A percentile compares a stretch with the other conserved stretches of the same genome.
Conservation (phyloP, 2,113 vertebrate genomes). For the Cyanoramphus novaezelandiae region DNA sequence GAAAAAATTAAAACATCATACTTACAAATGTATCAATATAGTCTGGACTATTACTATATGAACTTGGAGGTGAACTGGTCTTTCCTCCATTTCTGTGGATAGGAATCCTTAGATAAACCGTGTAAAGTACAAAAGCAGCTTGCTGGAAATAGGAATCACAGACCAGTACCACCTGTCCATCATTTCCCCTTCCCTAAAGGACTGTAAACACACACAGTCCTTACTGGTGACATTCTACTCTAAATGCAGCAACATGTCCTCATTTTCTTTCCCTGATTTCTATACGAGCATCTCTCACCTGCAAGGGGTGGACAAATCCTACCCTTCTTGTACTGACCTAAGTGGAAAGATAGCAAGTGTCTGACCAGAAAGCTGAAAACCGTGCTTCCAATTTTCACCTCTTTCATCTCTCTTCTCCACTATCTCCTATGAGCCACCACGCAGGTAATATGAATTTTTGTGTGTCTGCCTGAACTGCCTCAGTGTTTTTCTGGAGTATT, state of each 20-base stretch:
- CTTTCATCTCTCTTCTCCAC: background rate
- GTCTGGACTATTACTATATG: background rate
- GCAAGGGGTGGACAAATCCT: background rate
- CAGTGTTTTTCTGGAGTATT: background rate
- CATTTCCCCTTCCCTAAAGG: background rate
- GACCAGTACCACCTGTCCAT: background rate
- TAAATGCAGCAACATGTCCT: slow-evolving; percentile 5
- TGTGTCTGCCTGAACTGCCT: background rate
- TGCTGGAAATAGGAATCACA: background rate
- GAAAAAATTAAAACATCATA: background rate
- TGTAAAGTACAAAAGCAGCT: background rate
- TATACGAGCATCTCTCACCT: background rate
- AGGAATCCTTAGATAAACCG: background rate
- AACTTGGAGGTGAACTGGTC: background rate
- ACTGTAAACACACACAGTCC: background rate
- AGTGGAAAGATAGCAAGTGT: background rate
- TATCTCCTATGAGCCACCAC: background rate
- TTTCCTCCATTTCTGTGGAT: background rate
- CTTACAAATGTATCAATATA: background rate
- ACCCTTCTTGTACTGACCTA: background rate
- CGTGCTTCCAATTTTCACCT: background rate
- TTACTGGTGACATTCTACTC: background rate
- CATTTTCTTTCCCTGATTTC: background rate
- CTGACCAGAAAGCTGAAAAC: background rate
- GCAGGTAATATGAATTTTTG: background rate